Percentiles rank a stretch among this genome's conserved stretches.
Evolutionary conservation across 1,140 invertebrate species (phyloP).

Genomic region (Drosophila kurseongensis): DNA sequence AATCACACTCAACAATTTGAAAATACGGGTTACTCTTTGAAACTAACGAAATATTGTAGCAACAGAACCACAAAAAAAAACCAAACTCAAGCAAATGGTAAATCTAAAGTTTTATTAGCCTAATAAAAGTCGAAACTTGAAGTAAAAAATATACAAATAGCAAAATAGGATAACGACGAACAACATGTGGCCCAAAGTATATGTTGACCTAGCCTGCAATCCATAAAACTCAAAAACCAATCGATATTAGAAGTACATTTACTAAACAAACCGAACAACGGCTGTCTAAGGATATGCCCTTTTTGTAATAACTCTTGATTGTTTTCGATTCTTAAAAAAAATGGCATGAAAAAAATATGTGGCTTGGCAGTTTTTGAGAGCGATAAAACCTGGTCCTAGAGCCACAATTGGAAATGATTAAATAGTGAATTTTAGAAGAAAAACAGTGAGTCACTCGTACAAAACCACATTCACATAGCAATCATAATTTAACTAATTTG

Average conservation of each 20-base stretch:
- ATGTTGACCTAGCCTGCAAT: conserved; percentile 35
- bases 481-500: conserved; percentile 5
- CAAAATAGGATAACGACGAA: conserved; percentile 30
- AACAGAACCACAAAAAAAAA: conserved; percentile 31
- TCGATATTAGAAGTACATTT: conserved; percentile 48
- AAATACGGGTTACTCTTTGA: conserved; percentile 78
- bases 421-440: conserved; percentile 6
- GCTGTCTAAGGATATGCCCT: conserved; percentile 35
- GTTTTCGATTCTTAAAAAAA: conserved; percentile 2
- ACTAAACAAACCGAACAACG: conserved; percentile 21
- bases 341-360: conserved; percentile 2
- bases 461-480: not conserved
- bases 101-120: conserved; percentile 53
- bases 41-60: conserved; percentile 46
- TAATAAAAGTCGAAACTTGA: conserved; percentile 49
- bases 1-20: conserved; percentile 62
- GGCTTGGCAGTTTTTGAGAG: conserved; percentile 1
- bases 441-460: not conserved
- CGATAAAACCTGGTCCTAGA: conserved; percentile 2
- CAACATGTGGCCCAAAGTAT: conserved; percentile 21
- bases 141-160: conserved; percentile 37
- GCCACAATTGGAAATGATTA: conserved; percentile 8
- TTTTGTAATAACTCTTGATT: conserved; percentile 19
- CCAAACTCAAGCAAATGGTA: conserved; percentile 30
- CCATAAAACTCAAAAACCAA: conserved; percentile 52